Conservation (phyloP, 30 jellyfish, hydroid and myxozoan species). For the Catostylus mosaicus region DNA sequence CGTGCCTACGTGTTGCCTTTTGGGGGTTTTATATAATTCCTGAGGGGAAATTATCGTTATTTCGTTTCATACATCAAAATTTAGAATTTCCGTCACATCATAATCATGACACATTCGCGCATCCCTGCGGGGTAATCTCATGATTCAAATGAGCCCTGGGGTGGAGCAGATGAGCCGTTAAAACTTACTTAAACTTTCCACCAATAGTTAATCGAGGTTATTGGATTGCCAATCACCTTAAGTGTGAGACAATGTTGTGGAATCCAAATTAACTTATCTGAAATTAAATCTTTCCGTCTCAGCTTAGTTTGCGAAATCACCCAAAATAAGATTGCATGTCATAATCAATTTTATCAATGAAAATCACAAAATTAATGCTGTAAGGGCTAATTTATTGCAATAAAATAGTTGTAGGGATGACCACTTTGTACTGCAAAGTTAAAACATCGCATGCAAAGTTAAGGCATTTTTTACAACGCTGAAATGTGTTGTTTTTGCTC, state of each 20-base stretch:
- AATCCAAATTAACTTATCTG: neutral
- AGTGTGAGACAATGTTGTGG: neutral
- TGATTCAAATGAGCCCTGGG: neutral
- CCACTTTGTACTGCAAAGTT: no score
- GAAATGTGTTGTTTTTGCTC: no score
- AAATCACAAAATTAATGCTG: neutral
- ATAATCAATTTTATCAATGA: neutral
- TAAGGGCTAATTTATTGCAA: neutral
- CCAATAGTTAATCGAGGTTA: neutral
- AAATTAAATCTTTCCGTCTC: neutral
- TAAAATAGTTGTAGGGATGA: neutral
- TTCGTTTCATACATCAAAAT: no score
- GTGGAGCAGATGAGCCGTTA: conserved; percentile 1
- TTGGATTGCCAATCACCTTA: conserved; percentile 2
- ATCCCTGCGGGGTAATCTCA: no score
- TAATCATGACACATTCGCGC: no score
- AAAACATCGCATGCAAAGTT: no score
- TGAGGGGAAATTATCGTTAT: no score
- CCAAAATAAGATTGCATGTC: neutral
- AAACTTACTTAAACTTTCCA: neutral
- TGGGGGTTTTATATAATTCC: no score
- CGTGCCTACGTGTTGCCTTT: no score
- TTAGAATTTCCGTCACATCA: no score
- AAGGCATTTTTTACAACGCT: no score
- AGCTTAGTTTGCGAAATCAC: neutral